Evolutionary conservation across 1,140 invertebrate species (phyloP), one percentile per base, ranked within the genome.

Genomic region (Grapholita molesta): DNA sequence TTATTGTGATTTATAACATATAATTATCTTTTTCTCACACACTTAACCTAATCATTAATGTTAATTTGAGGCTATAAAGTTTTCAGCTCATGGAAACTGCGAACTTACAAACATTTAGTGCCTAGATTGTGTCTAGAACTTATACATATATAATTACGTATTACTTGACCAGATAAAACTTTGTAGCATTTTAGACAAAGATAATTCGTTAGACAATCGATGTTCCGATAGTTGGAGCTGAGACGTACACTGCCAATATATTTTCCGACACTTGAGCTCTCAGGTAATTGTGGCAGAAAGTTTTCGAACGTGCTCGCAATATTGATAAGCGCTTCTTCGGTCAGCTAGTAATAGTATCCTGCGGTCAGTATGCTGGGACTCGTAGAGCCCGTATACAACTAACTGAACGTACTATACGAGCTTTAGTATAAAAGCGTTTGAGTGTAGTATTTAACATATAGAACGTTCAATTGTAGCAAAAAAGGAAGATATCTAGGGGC

Each of bases 211-310:
- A 69, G 71, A 73, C 77, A 83, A 84, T 78, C 75, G 78, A 86
- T 86, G 81, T 75, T 79, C 74, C 73, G 72, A 86, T 82, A 80
- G 82, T 78, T 79, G 74, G 74, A 73, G 73, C 76, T 53, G 74
- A 84, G 79, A 81, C 75, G 77, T 82, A 88, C 82, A 87, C 88
- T 86, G 87, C 84, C 85, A 87, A 88, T 90, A 88, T 89, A 89
- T 90, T 89, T 90, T 85, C 84, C 85, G 84, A 90, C 88, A 90
- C 86, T 90, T 87, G 83, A 89, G 85, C 84, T 86, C 80, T 79
- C 86, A 90, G 88, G 86, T 90, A 90, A 90, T 90, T 90, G 86
- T 88, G 86, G 88, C 83, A 89, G 85, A 89, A 90, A 90, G 83
- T 90, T 89, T 87, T 79, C 74, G 78, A 80, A 88, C 88, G 88